These are phyloP conservation scores for Rhabdophis nuchalis DNA, from an alignment of 2,797 vertebrate species.

Conservation along the genomic window DNA sequence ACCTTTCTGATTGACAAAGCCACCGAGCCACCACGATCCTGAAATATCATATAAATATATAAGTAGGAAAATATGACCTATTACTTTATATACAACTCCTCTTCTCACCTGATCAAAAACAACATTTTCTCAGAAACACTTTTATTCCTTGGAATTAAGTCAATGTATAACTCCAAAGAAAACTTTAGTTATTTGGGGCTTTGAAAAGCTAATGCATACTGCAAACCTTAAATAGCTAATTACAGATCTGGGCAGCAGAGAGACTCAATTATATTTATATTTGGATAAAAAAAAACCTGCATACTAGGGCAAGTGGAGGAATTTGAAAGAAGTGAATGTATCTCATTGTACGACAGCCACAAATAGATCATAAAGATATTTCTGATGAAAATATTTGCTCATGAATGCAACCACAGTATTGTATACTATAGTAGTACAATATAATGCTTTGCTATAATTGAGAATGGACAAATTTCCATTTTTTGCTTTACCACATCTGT, in stretches of 20 bases:
- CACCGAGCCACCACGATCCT: background rate
- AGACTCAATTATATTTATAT: constrained; percentile 24
- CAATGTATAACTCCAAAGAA: background rate
- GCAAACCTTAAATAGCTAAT: constrained; percentile 50
- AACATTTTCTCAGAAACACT: background rate
- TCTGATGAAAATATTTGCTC: constrained; percentile 13
- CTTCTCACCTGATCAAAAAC: constrained; percentile 23
- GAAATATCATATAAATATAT: background rate
- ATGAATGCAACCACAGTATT: background rate
- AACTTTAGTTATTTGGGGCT: constrained; percentile 17
- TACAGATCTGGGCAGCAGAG: constrained; percentile 25
- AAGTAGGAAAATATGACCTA: background rate
- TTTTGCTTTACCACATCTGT: background rate
- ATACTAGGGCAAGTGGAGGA: constrained; percentile 1
- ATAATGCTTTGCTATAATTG: constrained; percentile 4
- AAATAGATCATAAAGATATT: constrained; percentile 28
- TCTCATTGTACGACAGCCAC: constrained; percentile 23
- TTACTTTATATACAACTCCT: background rate
- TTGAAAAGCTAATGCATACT: constrained; percentile 8
- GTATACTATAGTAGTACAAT: too few species aligned
- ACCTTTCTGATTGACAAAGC: too few species aligned
- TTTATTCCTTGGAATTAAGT: background rate
- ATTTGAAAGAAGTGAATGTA: constrained; percentile 27
- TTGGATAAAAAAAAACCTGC: constrained; percentile 18
- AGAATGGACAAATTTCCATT: background rate